Evolutionary conservation across 2,888 invertebrate species (phyloP).

Genomic region (Bellardia pandia): DNA sequence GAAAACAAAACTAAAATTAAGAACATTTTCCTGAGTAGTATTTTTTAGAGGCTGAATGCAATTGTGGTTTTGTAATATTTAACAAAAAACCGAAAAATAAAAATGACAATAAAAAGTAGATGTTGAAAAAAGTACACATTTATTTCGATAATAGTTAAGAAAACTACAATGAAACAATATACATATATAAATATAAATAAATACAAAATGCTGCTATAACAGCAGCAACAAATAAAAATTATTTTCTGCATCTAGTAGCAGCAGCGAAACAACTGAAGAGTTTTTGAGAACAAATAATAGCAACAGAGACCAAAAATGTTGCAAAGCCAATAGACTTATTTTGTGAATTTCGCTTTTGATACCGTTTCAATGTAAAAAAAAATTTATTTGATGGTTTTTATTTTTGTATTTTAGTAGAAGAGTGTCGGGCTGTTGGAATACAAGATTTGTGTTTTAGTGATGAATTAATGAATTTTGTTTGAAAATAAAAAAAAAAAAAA

Average conservation of each 20-base stretch:
- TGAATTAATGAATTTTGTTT: not conserved
- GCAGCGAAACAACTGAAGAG: not conserved
- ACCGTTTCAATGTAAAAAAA: slow-evolving; percentile 12
- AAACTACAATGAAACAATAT: not conserved
- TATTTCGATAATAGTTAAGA: slow-evolving; percentile 19
- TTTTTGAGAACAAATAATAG: not conserved
- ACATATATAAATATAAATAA: slow-evolving; percentile 24
- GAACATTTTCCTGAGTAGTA: not conserved
- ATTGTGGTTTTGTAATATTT: slow-evolving; percentile 41
- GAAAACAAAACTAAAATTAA: slow-evolving; percentile 30
- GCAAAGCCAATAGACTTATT: slow-evolving; percentile 45
- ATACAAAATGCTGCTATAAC: not conserved
- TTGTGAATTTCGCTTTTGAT: slow-evolving; percentile 32
- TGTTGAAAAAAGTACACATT: not conserved
- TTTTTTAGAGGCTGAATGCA: slow-evolving; percentile 26
- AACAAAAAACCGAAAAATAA: slow-evolving; percentile 8
- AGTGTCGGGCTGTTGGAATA: slow-evolving; percentile 60
- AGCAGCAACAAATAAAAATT: not conserved
- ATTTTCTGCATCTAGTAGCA: not conserved
- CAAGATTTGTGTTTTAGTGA: slow-evolving; percentile 28
- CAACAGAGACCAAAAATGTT: slow-evolving; percentile 32
- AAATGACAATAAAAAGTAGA: not conserved
- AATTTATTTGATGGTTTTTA: slow-evolving; percentile 31
- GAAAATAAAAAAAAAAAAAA: not conserved
- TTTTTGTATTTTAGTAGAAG: slow-evolving; percentile 56